Evolutionary conservation across 2,113 vertebrate genomes (phyloP).

Genomic region (Coryphaenoides rupestris): DNA sequence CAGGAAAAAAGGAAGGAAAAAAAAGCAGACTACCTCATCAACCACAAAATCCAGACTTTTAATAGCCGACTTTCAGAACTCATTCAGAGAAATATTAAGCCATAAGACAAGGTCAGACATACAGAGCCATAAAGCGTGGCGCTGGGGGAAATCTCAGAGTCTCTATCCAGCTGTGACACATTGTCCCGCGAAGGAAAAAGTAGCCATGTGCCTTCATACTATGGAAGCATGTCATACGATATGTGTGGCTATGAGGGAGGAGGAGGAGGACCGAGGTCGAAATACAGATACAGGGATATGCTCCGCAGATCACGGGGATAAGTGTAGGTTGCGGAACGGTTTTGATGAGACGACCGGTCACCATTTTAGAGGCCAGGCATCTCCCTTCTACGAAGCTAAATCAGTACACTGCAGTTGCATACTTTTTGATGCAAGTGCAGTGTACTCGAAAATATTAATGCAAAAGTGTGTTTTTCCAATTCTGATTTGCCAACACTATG

Average conservation of each 20-base stretch:
- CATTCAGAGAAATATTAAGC: neutral
- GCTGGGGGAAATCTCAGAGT: constrained; percentile 17
- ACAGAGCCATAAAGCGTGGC: neutral
- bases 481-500: no score
- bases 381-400: no score
- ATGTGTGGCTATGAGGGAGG: constrained; percentile 34
- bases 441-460: no score
- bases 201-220: constrained; percentile 42
- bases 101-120: neutral
- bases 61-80: neutral
- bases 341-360: constrained; percentile 13
- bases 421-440: no score
- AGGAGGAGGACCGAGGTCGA: constrained; percentile 47
- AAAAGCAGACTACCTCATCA: neutral
- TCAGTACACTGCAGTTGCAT: no score
- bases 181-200: constrained; percentile 34
- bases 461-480: no score
- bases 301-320: constrained; percentile 52
- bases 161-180: constrained; percentile 30
- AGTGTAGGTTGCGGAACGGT: constrained; percentile 31
- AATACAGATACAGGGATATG: constrained; percentile 34
- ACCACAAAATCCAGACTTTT: constrained; percentile 1
- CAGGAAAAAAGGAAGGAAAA: neutral
- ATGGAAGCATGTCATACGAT: constrained; percentile 46
- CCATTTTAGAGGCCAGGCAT: neutral